Conservation (phyloP, 2,113 vertebrate species). For the Phoxinus phoxinus region DNA sequence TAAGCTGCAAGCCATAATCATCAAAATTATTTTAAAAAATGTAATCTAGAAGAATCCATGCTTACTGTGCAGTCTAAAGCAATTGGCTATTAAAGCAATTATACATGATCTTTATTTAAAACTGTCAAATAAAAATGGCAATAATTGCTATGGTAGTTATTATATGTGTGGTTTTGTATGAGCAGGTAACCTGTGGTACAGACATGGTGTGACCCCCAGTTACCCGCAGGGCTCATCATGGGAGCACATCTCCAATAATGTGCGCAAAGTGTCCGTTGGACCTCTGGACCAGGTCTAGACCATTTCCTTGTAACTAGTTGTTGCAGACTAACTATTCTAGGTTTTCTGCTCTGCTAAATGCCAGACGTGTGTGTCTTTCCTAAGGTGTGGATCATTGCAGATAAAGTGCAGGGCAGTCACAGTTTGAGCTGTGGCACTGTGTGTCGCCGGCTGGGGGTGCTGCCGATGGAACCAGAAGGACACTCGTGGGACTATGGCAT, state of each 20-base stretch:
- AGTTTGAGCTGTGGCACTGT: slow-evolving; percentile 93
- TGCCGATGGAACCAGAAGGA: slow-evolving; percentile 86
- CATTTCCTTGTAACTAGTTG: not conserved
- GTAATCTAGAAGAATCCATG: not conserved
- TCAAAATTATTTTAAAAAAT: too few relatives aligned
- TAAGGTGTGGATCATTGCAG: slow-evolving; percentile 97
- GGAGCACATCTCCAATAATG: slow-evolving; percentile 95
- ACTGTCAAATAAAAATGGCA: not conserved
- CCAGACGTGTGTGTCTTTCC: not conserved
- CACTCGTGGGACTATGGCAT: slow-evolving; percentile 96
- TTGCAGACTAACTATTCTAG: not conserved
- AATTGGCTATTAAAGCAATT: too few relatives aligned
- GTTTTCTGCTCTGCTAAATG: not conserved
- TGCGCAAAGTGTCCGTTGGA: slow-evolving; percentile 90
- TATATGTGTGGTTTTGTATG: not conserved
- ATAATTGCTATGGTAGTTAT: not conserved
- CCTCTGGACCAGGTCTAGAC: slow-evolving; percentile 91
- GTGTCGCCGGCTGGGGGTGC: slow-evolving; percentile 87
- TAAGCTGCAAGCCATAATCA: too few relatives aligned
- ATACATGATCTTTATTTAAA: not conserved
- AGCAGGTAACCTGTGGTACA: slow-evolving; percentile 91
- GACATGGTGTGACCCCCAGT: slow-evolving; percentile 88
- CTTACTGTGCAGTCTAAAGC: not conserved
- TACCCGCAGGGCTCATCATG: slow-evolving; percentile 93
- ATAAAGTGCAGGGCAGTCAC: slow-evolving; percentile 95